These are phyloP conservation scores for Centropus unirufus DNA, from an alignment of 2,113 vertebrate species.

Conservation along the genomic window DNA sequence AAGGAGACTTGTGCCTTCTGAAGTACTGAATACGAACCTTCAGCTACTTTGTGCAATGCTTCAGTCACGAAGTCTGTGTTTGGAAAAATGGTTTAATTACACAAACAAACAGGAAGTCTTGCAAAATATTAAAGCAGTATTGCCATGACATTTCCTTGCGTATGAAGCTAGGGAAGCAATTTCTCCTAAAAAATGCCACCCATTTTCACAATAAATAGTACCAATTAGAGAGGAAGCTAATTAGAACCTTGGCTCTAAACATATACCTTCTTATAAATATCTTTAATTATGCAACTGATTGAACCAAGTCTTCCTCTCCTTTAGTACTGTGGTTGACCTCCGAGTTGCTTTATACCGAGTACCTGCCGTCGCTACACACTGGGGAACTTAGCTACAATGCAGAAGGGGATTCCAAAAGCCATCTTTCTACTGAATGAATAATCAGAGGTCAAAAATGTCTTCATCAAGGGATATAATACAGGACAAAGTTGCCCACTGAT, in stretches of 20 bases:
- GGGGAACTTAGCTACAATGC: background rate
- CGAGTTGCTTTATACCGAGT: background rate
- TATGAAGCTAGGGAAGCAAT: background rate
- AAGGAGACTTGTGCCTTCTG: slow-evolving; percentile 27
- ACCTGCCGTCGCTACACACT: background rate
- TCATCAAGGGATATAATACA: background rate
- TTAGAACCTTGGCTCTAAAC: background rate
- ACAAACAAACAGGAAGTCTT: background rate
- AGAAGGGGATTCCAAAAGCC: background rate
- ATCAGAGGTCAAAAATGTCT: background rate
- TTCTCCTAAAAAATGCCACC: background rate
- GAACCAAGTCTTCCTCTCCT: background rate
- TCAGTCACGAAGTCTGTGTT: background rate
- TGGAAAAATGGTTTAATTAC: background rate
- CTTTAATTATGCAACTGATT: background rate
- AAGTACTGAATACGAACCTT: background rate
- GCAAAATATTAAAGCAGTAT: background rate
- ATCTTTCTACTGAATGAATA: background rate
- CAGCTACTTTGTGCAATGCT: background rate
- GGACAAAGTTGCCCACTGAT: background rate
- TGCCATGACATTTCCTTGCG: background rate
- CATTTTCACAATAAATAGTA: background rate
- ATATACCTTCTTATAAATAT: background rate
- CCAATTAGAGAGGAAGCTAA: background rate
- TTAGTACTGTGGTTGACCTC: background rate